phyloP scores from a whole-genome alignment of 2,888 invertebrate genomes.

The Branchellion lobata region DNA sequence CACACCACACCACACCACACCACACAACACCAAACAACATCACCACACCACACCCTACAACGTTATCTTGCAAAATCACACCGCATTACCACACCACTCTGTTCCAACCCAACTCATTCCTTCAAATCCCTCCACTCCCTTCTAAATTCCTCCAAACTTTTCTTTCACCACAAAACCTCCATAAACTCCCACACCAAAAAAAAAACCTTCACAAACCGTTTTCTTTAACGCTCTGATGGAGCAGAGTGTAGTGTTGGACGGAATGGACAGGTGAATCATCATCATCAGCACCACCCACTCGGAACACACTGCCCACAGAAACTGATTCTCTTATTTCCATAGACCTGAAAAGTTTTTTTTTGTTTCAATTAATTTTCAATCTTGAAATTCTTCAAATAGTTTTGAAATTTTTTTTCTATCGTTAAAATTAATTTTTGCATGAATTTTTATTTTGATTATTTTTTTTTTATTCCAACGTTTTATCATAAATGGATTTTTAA shows the following conservation, averaged over 20 bases:
- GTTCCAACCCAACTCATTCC: no score
- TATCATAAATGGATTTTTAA: no score
- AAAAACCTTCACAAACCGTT: no score
- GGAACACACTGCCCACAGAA: not conserved
- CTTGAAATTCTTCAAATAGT: not conserved
- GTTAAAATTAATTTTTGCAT: not conserved
- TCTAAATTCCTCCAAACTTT: no score
- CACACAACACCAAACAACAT: no score
- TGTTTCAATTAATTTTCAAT: not conserved
- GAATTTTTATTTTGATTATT: not conserved
- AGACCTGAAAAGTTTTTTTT: not conserved
- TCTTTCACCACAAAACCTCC: no score
- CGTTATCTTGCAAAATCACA: no score
- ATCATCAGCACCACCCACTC: not conserved
- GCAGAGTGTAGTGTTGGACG: not conserved
- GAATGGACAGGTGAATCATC: not conserved
- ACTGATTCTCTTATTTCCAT: slow-evolving; percentile 5
- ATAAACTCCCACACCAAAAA: no score
- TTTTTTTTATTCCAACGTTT: not conserved
- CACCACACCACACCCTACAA: no score
- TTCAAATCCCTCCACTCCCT: no score
- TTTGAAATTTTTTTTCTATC: not conserved
- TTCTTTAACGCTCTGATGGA: not conserved
- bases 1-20: no score
- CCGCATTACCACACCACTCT: no score